Evolutionary conservation across 2,113 vertebrate genomes (phyloP).

Genomic region (Semnopithecus entellus): DNA sequence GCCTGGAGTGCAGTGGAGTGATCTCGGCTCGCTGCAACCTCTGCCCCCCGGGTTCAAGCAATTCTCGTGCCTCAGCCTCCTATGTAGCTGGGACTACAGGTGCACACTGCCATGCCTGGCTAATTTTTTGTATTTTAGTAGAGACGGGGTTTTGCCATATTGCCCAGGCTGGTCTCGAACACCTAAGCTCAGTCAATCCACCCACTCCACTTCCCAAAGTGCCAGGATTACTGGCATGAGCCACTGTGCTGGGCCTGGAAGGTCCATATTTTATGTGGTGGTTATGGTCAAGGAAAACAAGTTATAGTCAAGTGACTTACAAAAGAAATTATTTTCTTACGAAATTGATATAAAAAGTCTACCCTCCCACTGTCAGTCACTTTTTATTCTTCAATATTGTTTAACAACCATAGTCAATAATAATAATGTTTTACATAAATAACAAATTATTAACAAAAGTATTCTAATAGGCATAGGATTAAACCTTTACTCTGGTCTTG

Average conservation of each 20-base stretch:
- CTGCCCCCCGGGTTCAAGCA: too few species aligned
- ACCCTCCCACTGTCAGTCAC: background rate
- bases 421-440: conserved; percentile 11
- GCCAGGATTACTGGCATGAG: too few species aligned
- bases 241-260: background rate
- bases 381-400: background rate
- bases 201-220: too few species aligned
- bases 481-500: background rate
- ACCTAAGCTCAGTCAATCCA: too few species aligned
- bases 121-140: too few species aligned
- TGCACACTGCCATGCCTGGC: too few species aligned
- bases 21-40: too few species aligned
- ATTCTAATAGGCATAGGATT: background rate
- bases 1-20: too few species aligned
- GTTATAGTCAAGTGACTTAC: background rate
- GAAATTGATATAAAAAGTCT: conserved; percentile 11
- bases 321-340: conserved; percentile 3
- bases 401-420: background rate
- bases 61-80: too few species aligned
- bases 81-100: too few species aligned
- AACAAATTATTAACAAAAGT: conserved; percentile 1
- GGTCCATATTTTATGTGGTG: background rate
- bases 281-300: background rate
- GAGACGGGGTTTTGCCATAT: too few species aligned
- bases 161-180: too few species aligned